These are phyloP conservation scores for Spinus olivaceus DNA, from an alignment of 2,797 vertebrate species.

Conservation along the genomic window DNA sequence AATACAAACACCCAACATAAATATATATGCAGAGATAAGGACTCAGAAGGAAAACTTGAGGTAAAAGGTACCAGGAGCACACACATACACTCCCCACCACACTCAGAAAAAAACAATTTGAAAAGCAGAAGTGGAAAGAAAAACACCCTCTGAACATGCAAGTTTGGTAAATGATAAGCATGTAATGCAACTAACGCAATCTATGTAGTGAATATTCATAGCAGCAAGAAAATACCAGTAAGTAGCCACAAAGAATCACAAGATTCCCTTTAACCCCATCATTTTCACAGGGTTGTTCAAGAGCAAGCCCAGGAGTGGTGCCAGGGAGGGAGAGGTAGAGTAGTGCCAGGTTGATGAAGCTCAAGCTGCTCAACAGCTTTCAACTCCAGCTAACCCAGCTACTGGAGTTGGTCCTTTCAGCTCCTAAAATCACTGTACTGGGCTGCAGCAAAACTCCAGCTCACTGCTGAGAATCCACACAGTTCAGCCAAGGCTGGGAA, in stretches of 20 bases:
- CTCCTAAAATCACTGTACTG: not conserved
- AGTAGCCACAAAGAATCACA: not conserved
- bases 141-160: not conserved
- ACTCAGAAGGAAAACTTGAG: not conserved
- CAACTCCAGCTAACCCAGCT: not conserved
- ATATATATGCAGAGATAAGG: not conserved
- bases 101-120: not conserved
- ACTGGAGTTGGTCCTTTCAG: not conserved
- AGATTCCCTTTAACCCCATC: not conserved
- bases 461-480: not conserved
- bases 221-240: not conserved
- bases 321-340: not conserved
- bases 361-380: not conserved
- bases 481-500: not conserved
- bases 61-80: not conserved
- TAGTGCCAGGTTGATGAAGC: not conserved
- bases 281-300: not conserved
- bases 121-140: not conserved
- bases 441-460: not conserved
- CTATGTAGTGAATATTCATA: not conserved
- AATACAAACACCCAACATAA: not conserved
- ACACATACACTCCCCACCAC: not conserved
- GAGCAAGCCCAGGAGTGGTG: not conserved
- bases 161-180: not conserved
- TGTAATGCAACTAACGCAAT: not conserved